These are phyloP conservation scores for Drosophila nikananu DNA, from an alignment of 1,140 invertebrate genomes.

Conservation along the genomic window DNA sequence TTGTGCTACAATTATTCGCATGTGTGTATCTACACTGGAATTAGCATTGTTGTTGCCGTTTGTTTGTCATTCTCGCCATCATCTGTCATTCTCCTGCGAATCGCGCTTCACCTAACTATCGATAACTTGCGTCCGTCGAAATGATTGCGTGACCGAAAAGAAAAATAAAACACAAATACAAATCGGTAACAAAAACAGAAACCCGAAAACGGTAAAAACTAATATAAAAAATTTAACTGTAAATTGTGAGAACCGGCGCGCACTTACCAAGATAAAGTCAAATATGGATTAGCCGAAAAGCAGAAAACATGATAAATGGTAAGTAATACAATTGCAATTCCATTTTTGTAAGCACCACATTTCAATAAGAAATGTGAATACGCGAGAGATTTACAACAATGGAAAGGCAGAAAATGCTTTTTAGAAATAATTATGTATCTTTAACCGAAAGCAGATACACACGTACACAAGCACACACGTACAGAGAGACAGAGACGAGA, in stretches of 20 bases:
- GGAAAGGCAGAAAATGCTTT: slow-evolving; percentile 84
- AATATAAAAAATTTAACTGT: slow-evolving; percentile 26
- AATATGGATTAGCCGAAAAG: slow-evolving; percentile 37
- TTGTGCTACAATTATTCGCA: slow-evolving; percentile 81
- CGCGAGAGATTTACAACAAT: slow-evolving; percentile 81
- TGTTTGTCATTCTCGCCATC: slow-evolving; percentile 65
- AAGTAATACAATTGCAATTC: slow-evolving; percentile 28
- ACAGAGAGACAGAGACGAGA: slow-evolving; percentile 37
- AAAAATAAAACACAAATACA: slow-evolving; percentile 24
- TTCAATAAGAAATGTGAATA: slow-evolving; percentile 64
- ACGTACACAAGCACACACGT: slow-evolving; percentile 38
- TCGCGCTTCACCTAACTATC: slow-evolving; percentile 65
- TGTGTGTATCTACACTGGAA: slow-evolving; percentile 81
- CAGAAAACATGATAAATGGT: slow-evolving; percentile 22
- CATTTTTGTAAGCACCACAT: neutral
- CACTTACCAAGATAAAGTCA: slow-evolving; percentile 21
- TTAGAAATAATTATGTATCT: slow-evolving; percentile 85
- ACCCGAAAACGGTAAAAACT: slow-evolving; percentile 5
- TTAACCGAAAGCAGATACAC: slow-evolving; percentile 77
- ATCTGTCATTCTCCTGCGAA: slow-evolving; percentile 65
- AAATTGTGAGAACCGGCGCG: slow-evolving; percentile 33
- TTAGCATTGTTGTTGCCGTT: slow-evolving; percentile 68
- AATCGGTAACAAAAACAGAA: slow-evolving; percentile 13
- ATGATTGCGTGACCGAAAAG: slow-evolving; percentile 53
- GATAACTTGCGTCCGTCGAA: slow-evolving; percentile 52